These are phyloP conservation scores for Nomada ruficornis DNA, from an alignment of 2,888 invertebrate genomes.

Conservation along the genomic window DNA sequence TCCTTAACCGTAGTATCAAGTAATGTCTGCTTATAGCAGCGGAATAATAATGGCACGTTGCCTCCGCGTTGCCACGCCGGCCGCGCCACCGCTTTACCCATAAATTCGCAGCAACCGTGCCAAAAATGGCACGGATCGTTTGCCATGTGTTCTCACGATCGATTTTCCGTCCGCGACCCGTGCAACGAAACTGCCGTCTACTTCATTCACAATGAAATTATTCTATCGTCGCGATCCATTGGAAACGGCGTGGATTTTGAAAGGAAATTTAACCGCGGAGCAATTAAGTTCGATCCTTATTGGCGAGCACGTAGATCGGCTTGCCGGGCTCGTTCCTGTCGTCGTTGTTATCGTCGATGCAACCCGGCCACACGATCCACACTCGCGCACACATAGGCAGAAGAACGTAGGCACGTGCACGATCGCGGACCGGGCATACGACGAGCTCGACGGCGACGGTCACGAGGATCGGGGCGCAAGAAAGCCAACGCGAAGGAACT, in stretches of 20 bases:
- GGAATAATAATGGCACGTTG: constrained; percentile 40
- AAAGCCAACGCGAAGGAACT: constrained; percentile 69
- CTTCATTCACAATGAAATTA: too few species aligned
- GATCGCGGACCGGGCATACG: constrained; percentile 21
- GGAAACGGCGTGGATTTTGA: not conserved
- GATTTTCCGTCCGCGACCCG: not conserved
- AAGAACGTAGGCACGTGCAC: not conserved
- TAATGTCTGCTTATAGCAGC: constrained; percentile 39
- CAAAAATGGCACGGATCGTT: constrained; percentile 33
- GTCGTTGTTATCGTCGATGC: constrained; percentile 55
- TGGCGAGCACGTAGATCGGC: constrained; percentile 30
- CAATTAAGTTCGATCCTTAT: constrained; percentile 44
- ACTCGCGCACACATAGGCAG: not conserved
- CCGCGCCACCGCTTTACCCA: constrained; percentile 23
- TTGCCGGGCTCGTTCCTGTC: constrained; percentile 58
- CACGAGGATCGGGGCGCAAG: constrained; percentile 64
- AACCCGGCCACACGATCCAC: constrained; percentile 41
- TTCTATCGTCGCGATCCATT: too few species aligned
- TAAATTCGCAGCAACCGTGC: constrained; percentile 32
- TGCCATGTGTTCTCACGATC: constrained; percentile 32
- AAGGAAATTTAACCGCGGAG: constrained; percentile 2
- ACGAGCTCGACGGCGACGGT: constrained; percentile 41
- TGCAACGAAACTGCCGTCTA: not conserved
- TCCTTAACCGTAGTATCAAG: constrained; percentile 47
- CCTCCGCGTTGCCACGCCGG: constrained; percentile 27